phyloP scores from a whole-genome alignment of 2,113 vertebrate genomes.

The Scatophagus argus region DNA sequence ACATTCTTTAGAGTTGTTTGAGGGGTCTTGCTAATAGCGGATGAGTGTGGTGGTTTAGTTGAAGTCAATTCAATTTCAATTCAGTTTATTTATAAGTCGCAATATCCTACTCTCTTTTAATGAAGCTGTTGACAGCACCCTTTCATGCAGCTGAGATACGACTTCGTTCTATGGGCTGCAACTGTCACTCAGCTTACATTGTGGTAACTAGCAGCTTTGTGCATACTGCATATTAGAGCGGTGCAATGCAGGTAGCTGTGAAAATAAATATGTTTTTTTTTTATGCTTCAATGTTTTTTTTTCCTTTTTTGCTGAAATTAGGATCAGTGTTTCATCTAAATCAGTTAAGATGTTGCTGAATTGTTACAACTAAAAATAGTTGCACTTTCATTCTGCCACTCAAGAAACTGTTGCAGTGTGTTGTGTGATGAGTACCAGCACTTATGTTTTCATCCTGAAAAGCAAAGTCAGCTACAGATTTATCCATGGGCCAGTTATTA shows the following conservation, averaged over 20 bases:
- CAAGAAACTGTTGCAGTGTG: not conserved
- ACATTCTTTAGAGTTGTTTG: not conserved
- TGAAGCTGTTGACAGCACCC: slow-evolving; percentile 42
- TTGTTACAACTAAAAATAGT: not conserved
- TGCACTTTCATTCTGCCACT: not conserved
- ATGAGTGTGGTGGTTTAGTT: not conserved
- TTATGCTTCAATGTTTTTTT: not conserved
- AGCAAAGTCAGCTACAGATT: not conserved
- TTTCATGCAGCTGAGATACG: slow-evolving; percentile 21
- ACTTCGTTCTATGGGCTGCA: slow-evolving; percentile 31
- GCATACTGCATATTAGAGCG: not conserved
- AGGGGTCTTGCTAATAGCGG: slow-evolving; percentile 22
- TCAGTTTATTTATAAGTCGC: too few species aligned
- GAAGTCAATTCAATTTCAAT: too few species aligned
- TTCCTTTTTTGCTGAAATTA: not conserved
- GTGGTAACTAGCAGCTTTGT: slow-evolving; percentile 19
- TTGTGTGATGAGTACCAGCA: not conserved
- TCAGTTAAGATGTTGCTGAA: not conserved
- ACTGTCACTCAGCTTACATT: slow-evolving; percentile 7
- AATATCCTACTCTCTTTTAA: slow-evolving; percentile 35
- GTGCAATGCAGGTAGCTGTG: not conserved
- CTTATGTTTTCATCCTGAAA: not conserved
- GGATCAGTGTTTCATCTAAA: not conserved
- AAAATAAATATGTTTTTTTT: not conserved
- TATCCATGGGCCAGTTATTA: not conserved